A percentile compares a stretch with the other conserved stretches of the same genome.
Evolutionary conservation across 2,113 vertebrate genomes (phyloP).

Genomic region (Menura novaehollandiae): DNA sequence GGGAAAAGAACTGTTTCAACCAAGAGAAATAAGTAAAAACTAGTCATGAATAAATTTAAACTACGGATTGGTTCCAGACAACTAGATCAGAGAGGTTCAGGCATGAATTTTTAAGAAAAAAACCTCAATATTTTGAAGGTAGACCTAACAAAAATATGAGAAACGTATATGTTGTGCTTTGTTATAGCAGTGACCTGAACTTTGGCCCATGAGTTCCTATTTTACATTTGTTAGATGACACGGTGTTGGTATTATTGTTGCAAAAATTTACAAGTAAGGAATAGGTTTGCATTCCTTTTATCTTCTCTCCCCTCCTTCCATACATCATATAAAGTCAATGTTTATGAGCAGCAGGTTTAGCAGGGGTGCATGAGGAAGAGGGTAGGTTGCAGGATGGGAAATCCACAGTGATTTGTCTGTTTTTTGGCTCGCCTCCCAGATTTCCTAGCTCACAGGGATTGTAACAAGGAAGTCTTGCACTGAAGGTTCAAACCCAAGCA

Average conservation of each 20-base stretch:
- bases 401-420: background rate
- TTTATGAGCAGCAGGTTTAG: background rate
- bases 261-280: background rate
- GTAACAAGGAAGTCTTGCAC: background rate
- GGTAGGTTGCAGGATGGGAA: background rate
- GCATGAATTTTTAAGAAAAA: background rate
- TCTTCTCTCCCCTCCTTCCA: background rate
- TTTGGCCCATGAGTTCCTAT: background rate
- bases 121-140: background rate
- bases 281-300: background rate
- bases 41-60: slow-evolving; percentile 16
- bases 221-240: background rate
- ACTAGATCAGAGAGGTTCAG: background rate
- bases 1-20: background rate
- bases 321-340: background rate
- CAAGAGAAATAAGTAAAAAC: background rate
- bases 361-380: accelerated
- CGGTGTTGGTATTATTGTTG: background rate
- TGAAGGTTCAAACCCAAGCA: background rate
- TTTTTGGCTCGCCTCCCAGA: background rate
- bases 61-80: background rate
- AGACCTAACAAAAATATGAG: background rate
- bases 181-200: background rate
- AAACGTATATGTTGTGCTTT: background rate
- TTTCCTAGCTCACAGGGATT: background rate